Base-by-base conservation (phyloP, 2,888 invertebrate genomes). In the Drosophila putrida region DNA sequence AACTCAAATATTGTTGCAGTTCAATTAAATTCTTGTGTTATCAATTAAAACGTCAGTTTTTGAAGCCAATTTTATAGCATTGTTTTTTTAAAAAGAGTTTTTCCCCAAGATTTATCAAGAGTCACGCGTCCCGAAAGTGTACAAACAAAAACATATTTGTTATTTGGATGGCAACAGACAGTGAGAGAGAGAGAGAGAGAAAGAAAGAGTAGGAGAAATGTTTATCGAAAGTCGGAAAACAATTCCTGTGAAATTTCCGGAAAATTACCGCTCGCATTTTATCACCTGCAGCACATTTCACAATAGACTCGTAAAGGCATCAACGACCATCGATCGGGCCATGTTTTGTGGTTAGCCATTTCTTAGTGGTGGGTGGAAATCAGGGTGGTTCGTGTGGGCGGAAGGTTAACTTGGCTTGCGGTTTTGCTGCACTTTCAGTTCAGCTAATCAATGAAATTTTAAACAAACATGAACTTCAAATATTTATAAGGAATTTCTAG, bases 151-250 rank as follows among this genome's bases (percentile, higher is more conserved):
- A 58, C 71, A 75, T 59, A 53, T 71, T 74, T 66, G 39, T 58
- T 58, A 47, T 71, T 77, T 49, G 55, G 43, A 13, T 31, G 47
- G 33, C 55, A 63, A 62, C 38, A 70, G 47, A 50, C 15, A 13
- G 9, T 27, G 15, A 31, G 4, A 27, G 20, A 20, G 2, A 20
- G 20, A 20, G 20, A 70, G 46, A 49, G 10, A 13, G 11, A 43
- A 10, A 33, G 4, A 28, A 46, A 55, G 35, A 28, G 31, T 28
- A 20, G 20, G 10, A 44, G 36, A 62, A 64, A 63, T 77, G 66
- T 78, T 78, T 53, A 65, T 49, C 43, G 28, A 65, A 78, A 61
- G 35, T 71, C 46, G 46, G 43, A 78, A 78, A 78, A 78, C 75
- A 78, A 65, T 78, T 78, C 71, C 43, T 11, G 11, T 6, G 78